Evolutionary conservation across 2,113 vertebrate genomes (phyloP), one percentile per base, ranked within the genome.

Genomic region (Syrrhaptes paradoxus): DNA sequence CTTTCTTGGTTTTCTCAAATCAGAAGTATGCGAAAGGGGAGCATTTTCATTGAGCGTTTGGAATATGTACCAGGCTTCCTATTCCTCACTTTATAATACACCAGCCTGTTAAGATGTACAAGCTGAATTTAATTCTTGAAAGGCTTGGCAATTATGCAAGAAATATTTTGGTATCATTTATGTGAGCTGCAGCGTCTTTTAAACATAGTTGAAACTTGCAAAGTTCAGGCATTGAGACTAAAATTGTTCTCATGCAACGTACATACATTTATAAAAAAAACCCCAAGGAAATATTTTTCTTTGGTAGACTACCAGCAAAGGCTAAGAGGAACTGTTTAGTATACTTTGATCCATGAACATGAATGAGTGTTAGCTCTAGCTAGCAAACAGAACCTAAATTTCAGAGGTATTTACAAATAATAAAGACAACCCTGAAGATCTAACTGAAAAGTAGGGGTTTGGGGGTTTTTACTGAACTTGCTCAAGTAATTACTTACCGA

Each of bases 11-110:
- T 80, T 75, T 70, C 36, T 57, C 51, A 77, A 84, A 77, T 13
- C 0, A 0, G 17, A 54, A 63, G 11, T 9, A 25, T 16, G 3
- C 20, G 19, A 59, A 83, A 71, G 43, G 26, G 2, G 10, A 32
- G 43, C 6, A 19, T 13, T 45, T 78, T 75, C 29, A 8, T n/a
- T 72, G 28, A 75, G 9, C 17, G 6, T 57, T 45, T 75, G 13
- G 20, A 70, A 8, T 20, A 45, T 24, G 36, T 45, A 77, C 24
- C 7, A 57, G 51, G 36, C 24, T 76, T 85, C 36, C 43, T 71
- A n/a, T 32, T 89, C 46, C 32, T 89, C 63, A 65, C 58, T 86
- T 68, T 12, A 49, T 24, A 34, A 34, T 34, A 76, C 17, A 59
- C 3, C 11, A 72, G 26, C 31, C 34, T 61, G 15, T 38, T 61